Evolutionary conservation across 37 sponge, comb jelly and placozoan genomes (phyloP).

Genomic region (Oopsacas minuta): DNA sequence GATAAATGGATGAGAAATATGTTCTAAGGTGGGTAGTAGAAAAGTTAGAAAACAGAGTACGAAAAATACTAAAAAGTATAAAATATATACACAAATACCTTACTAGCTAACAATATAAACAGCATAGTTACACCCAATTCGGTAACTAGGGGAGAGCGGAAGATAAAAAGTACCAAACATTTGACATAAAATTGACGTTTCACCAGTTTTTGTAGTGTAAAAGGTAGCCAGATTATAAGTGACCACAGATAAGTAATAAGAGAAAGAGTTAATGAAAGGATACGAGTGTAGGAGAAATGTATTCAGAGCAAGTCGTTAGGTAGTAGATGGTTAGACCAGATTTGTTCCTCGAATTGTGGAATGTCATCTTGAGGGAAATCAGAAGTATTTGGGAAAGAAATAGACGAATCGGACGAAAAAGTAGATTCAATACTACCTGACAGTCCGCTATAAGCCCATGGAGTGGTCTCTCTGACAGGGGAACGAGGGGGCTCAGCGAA

Average conservation of each 20-base stretch:
- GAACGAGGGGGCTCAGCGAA: not conserved
- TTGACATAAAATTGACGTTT: not conserved
- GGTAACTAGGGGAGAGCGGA: not conserved
- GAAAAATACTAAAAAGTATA: not conserved
- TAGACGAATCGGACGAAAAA: not conserved
- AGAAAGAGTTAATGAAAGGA: not conserved
- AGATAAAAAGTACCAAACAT: not conserved
- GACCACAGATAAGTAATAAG: conserved; percentile 16
- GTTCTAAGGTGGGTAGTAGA: not conserved
- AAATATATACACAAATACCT: not conserved
- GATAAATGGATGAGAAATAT: not conserved
- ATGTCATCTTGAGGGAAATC: not conserved
- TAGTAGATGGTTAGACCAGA: not conserved
- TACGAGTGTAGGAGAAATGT: not conserved
- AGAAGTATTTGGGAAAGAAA: not conserved
- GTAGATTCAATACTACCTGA: not conserved
- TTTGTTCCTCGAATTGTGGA: not conserved
- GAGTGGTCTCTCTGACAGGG: not conserved
- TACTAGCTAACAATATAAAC: not conserved
- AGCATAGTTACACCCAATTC: not conserved
- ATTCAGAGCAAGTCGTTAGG: not conserved
- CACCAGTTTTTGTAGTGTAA: not conserved
- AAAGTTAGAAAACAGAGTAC: not conserved
- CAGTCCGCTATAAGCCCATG: not conserved
- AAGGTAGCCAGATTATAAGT: conserved; percentile 17